phyloP scores from a whole-genome alignment of 2,113 vertebrate genomes.

The Camelus bactrianus region DNA sequence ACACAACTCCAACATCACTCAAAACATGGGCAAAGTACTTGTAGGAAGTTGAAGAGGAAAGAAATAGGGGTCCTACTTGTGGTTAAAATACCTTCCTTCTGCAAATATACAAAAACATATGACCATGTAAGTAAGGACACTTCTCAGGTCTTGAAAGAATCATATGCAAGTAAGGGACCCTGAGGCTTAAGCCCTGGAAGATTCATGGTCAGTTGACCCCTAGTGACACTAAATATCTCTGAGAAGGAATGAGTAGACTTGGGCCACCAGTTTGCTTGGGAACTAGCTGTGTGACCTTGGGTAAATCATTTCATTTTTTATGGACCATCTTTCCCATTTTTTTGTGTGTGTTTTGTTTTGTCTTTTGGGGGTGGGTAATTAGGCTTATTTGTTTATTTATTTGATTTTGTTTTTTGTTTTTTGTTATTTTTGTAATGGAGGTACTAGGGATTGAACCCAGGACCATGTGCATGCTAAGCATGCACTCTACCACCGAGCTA shows the following conservation, averaged over 20 bases:
- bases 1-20: background rate
- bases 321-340: background rate
- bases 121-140: background rate
- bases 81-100: background rate
- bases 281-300: background rate
- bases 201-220: background rate
- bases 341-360: no score
- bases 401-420: no score
- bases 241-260: background rate
- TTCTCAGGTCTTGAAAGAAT: background rate
- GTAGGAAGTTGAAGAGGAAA: background rate
- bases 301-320: background rate
- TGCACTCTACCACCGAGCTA: no score
- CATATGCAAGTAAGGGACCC: background rate
- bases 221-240: background rate
- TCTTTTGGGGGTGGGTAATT: no score
- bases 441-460: no score
- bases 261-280: background rate
- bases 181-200: background rate
- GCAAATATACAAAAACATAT: background rate
- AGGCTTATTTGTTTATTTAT: no score
- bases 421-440: no score
- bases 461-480: no score
- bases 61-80: background rate
- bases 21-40: background rate